These are phyloP conservation scores for Brachyptera putata DNA, from an alignment of 2,888 invertebrate genomes.

Conservation along the genomic window DNA sequence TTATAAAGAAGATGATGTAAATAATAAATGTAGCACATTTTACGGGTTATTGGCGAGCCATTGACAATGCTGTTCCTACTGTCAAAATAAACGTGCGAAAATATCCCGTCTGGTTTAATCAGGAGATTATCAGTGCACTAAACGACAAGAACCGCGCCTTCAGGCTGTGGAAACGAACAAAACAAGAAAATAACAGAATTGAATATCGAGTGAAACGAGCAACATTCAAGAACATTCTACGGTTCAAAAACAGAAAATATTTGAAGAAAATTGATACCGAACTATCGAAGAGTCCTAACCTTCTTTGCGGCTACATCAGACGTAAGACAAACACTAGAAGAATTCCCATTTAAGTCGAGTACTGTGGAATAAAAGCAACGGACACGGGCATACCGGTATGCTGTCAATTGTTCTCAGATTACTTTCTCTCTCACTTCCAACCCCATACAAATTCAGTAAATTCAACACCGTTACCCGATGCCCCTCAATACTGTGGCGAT, in stretches of 20 bases:
- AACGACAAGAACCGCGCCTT: not conserved
- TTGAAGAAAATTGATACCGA: not conserved
- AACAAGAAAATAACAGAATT: not conserved
- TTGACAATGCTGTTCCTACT: not conserved
- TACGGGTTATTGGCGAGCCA: not conserved
- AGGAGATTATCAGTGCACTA: constrained; percentile 1
- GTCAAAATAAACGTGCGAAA: not conserved
- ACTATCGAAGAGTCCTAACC: not conserved
- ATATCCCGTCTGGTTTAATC: constrained; percentile 1
- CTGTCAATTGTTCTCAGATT: not conserved
- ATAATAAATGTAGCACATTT: not conserved
- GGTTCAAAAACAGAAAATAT: not conserved
- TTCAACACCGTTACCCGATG: not conserved
- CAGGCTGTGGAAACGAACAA: not conserved
- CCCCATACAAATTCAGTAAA: not conserved
- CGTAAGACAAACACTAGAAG: not conserved
- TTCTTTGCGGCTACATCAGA: not conserved
- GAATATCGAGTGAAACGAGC: not conserved
- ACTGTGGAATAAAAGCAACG: not conserved
- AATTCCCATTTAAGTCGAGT: not conserved
- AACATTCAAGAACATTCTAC: not conserved
- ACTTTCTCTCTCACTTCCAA: not conserved
- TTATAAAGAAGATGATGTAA: not conserved
- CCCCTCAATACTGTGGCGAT: not conserved
- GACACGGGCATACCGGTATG: not conserved